phyloP scores from a whole-genome alignment of 2,888 invertebrate species.

The Anodontia alba region DNA sequence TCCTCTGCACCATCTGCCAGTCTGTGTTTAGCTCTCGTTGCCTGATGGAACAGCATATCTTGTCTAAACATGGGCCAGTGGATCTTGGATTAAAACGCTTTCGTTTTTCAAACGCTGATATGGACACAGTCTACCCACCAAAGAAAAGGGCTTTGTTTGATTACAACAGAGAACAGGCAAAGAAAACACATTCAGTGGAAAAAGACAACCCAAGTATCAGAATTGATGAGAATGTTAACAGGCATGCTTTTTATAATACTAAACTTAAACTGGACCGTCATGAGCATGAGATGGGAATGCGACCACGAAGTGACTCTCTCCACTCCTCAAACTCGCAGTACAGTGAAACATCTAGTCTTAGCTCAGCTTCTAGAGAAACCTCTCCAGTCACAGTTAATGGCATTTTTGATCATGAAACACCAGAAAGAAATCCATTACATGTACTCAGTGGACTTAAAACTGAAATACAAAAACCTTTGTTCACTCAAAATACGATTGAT shows the following conservation, averaged over 20 bases:
- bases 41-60: no score
- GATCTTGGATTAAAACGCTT: no score
- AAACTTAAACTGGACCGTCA: constrained; percentile 21
- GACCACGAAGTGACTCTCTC: constrained; percentile 43
- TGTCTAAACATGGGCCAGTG: no score
- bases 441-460: constrained; percentile 17
- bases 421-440: constrained; percentile 41
- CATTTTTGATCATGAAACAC: constrained; percentile 30
- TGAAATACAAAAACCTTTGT: constrained; percentile 48
- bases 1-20: no score
- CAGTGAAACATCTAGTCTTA: constrained; percentile 27
- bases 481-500: constrained; percentile 6
- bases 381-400: constrained; percentile 23
- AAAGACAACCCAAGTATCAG: neutral
- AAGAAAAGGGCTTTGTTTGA: constrained; percentile 55
- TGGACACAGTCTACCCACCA: constrained; percentile 44
- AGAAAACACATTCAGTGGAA: constrained; percentile 17
- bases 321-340: constrained; percentile 30
- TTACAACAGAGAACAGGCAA: constrained; percentile 27
- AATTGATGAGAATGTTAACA: constrained; percentile 6
- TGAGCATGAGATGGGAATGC: neutral
- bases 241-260: constrained; percentile 6
- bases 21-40: no score
- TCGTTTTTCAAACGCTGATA: neutral
- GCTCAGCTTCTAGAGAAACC: constrained; percentile 30